Conservation (phyloP, 2,797 vertebrate species). For the Nyctalus aviator region DNA sequence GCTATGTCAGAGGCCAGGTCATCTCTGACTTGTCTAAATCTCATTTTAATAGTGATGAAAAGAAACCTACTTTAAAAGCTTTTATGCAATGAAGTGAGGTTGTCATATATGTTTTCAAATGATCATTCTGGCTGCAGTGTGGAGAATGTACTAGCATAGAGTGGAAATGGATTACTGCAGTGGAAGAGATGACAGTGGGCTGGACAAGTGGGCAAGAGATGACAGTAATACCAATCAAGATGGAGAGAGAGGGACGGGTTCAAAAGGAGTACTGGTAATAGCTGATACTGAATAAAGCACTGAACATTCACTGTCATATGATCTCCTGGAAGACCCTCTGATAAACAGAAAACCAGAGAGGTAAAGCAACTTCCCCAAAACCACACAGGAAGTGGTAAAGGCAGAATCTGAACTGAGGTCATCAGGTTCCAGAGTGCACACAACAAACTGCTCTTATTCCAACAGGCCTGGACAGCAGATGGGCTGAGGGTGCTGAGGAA, state of each 20-base stretch:
- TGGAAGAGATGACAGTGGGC: neutral
- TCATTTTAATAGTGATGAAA: neutral
- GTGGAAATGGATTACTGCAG: neutral
- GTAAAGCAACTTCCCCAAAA: neutral
- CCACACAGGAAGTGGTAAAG: neutral
- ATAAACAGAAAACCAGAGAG: neutral
- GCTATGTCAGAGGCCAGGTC: neutral
- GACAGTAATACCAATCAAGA: too few species aligned
- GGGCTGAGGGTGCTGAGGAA: neutral
- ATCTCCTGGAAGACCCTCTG: neutral
- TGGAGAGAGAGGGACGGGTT: accelerated
- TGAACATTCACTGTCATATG: neutral
- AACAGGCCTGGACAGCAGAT: neutral
- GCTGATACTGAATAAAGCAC: neutral
- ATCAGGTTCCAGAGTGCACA: neutral
- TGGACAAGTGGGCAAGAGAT: neutral
- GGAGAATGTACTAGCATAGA: neutral
- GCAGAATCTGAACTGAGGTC: neutral
- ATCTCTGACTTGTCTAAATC: neutral
- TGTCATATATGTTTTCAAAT: neutral
- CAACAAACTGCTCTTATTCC: neutral
- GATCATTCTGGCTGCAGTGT: neutral
- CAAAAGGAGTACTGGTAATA: neutral
- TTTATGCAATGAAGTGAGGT: neutral
- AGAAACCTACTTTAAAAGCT: neutral